phyloP scores from a whole-genome alignment of 2,797 vertebrate genomes.

The Sebastes matsubarae region DNA sequence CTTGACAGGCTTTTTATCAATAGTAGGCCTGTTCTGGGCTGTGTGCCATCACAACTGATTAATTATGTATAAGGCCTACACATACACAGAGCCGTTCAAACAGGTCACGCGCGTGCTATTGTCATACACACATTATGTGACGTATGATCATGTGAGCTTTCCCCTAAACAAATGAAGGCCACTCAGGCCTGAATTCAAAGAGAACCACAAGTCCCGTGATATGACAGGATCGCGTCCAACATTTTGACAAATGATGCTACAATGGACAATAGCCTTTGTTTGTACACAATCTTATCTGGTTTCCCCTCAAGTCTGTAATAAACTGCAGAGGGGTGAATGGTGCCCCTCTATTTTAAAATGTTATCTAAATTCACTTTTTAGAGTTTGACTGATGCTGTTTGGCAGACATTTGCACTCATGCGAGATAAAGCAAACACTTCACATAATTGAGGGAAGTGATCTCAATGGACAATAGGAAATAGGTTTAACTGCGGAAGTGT shows the following conservation, averaged over 20 bases:
- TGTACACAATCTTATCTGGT: constrained; percentile 60
- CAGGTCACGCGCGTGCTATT: constrained; percentile 12
- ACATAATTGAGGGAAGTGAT: constrained; percentile 39
- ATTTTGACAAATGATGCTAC: constrained; percentile 42
- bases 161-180: constrained; percentile 14
- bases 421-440: constrained; percentile 46
- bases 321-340: constrained; percentile 30
- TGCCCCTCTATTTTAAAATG: background rate
- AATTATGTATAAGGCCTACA: background rate
- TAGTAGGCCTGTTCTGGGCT: background rate
- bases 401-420: background rate
- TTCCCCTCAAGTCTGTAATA: constrained; percentile 56
- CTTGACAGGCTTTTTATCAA: background rate
- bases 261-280: constrained; percentile 65
- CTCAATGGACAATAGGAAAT: constrained; percentile 23
- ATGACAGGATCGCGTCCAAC: constrained; percentile 2
- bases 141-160: constrained; percentile 24
- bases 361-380: constrained; percentile 26
- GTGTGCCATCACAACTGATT: background rate
- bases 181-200: constrained; percentile 18
- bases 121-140: constrained; percentile 1
- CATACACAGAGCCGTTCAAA: background rate
- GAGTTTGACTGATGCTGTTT: constrained; percentile 29
- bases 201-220: constrained; percentile 22
- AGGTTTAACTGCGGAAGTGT: constrained; percentile 7